phyloP scores from a whole-genome alignment of 2,888 invertebrate genomes.

The Fragum fragum region DNA sequence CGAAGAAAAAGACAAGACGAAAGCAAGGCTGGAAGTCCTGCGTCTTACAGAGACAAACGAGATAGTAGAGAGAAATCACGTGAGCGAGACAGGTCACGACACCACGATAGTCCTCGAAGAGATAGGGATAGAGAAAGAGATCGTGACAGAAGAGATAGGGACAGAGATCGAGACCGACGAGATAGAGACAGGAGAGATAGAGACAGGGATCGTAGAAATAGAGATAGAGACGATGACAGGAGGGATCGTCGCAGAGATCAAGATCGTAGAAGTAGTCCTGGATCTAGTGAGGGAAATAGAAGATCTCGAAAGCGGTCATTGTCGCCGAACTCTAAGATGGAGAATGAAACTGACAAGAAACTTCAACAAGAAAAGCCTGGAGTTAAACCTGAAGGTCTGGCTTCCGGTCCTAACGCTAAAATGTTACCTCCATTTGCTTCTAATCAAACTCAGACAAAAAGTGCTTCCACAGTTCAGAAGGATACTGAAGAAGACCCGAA shows the following conservation, averaged over 20 bases:
- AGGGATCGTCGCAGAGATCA: slow-evolving; percentile 62
- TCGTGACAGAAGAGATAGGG: slow-evolving; percentile 73
- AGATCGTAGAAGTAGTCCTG: slow-evolving; percentile 61
- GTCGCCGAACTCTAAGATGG: slow-evolving; percentile 49
- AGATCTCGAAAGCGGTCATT: slow-evolving; percentile 56
- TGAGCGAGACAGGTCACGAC: slow-evolving; percentile 38
- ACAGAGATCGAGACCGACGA: slow-evolving; percentile 59
- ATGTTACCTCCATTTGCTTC: neutral
- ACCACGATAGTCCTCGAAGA: slow-evolving; percentile 34
- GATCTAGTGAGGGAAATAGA: slow-evolving; percentile 36
- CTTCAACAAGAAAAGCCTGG: slow-evolving; percentile 21
- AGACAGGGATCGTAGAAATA: slow-evolving; percentile 50
- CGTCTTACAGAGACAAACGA: neutral
- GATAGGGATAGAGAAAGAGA: slow-evolving; percentile 62
- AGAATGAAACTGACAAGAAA: slow-evolving; percentile 53
- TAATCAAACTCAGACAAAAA: neutral
- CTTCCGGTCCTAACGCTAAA: neutral
- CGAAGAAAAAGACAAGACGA: slow-evolving; percentile 16
- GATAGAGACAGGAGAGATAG: slow-evolving; percentile 48
- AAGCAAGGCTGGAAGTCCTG: neutral
- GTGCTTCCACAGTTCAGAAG: neutral
- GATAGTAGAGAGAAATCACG: slow-evolving; percentile 55
- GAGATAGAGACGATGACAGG: slow-evolving; percentile 49
- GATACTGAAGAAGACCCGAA: neutral
- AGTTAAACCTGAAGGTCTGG: neutral